Percentiles rank a stretch among this genome's conserved stretches.
Evolutionary conservation across 2,888 invertebrate genomes (phyloP).

Genomic region (Andrena minutula): DNA sequence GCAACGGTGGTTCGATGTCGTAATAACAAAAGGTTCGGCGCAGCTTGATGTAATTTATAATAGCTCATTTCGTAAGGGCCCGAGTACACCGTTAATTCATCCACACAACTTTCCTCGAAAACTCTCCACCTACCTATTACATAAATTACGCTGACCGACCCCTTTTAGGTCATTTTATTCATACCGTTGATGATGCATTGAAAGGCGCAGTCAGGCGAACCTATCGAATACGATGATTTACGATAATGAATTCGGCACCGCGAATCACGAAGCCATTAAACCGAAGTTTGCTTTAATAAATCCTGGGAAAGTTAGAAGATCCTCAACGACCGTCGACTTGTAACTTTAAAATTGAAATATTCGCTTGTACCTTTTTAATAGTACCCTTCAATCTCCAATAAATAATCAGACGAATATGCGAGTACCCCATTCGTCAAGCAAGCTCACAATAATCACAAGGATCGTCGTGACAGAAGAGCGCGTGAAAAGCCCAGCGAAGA

Average conservation of each 20-base stretch:
- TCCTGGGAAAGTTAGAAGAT: too few species aligned
- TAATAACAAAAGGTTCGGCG: constrained; percentile 40
- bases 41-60: constrained; percentile 56
- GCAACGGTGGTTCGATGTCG: constrained; percentile 42
- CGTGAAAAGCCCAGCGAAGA: neutral
- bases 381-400: neutral
- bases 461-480: neutral
- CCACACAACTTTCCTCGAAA: constrained; percentile 30
- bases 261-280: neutral
- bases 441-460: neutral
- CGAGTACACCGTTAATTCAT: constrained; percentile 46
- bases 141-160: neutral
- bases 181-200: neutral
- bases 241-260: neutral
- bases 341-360: too few species aligned
- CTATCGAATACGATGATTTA: constrained; percentile 4
- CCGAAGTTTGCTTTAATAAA: neutral
- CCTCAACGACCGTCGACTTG: too few species aligned
- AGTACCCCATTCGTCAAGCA: neutral
- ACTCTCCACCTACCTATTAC: constrained; percentile 29
- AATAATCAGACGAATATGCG: neutral
- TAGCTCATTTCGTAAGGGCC: constrained; percentile 38
- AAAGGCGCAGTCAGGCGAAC: neutral
- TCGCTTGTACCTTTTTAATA: too few species aligned
- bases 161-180: neutral